Conservation (phyloP, 1,140 invertebrate species). For the Paraescarpia echinospica region DNA sequence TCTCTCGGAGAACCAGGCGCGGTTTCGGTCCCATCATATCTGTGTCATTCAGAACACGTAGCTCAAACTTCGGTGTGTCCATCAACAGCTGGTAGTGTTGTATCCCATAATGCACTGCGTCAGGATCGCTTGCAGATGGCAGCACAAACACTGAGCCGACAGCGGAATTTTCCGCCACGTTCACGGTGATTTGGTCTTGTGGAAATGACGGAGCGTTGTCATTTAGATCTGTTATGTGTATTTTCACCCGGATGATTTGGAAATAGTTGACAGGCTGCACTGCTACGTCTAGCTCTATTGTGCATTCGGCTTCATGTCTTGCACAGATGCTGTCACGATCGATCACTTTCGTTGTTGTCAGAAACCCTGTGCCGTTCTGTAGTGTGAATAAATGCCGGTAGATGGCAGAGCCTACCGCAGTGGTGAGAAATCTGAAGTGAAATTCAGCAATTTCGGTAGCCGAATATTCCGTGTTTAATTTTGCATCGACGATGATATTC, state of each 20-base stretch:
- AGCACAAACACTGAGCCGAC: slow-evolving; percentile 8
- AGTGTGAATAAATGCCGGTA: not conserved
- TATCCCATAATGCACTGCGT: slow-evolving; percentile 17
- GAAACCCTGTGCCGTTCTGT: slow-evolving; percentile 1
- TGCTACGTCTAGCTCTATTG: slow-evolving; percentile 14
- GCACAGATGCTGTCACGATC: slow-evolving; percentile 21
- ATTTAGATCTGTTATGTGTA: slow-evolving; percentile 21
- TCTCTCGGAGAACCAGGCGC: slow-evolving; percentile 14
- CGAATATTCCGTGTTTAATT: not conserved
- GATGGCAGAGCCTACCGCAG: not conserved
- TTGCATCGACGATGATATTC: not conserved
- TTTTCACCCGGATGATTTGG: slow-evolving; percentile 17
- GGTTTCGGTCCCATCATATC: slow-evolving; percentile 14
- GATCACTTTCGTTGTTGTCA: not conserved
- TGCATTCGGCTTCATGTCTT: slow-evolving; percentile 6
- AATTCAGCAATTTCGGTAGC: not conserved
- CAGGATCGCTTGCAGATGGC: slow-evolving; percentile 17
- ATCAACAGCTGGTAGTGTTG: slow-evolving; percentile 12
- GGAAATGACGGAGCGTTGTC: slow-evolving; percentile 24
- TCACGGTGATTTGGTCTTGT: not conserved
- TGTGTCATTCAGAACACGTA: slow-evolving; percentile 11
- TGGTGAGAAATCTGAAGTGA: slow-evolving; percentile 9
- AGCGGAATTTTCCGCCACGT: slow-evolving; percentile 11
- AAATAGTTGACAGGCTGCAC: slow-evolving; percentile 28
- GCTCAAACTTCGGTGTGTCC: slow-evolving; percentile 13